Evolutionary conservation across 2,888 invertebrate species (phyloP).

Genomic region (Noctua janthe): DNA sequence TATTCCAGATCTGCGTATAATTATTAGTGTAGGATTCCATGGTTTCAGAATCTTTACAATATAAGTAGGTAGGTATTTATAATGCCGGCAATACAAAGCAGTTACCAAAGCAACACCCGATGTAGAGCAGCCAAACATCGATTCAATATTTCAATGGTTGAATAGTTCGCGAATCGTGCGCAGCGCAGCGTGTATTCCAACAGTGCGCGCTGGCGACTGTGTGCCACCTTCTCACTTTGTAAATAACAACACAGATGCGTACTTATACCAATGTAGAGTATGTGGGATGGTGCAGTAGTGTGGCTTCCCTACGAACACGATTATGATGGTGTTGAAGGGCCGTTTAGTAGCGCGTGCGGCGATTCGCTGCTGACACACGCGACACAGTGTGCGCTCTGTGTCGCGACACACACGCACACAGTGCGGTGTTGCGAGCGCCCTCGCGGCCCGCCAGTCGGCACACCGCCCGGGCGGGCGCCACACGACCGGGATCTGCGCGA

Average conservation of each 20-base stretch:
- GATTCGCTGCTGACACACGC: conserved; percentile 20
- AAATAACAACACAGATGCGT: conserved; percentile 54
- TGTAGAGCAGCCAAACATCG: conserved; percentile 76
- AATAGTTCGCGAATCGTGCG: conserved; percentile 67
- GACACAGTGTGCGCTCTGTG: conserved; percentile 64
- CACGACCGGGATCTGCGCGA: conserved; percentile 90
- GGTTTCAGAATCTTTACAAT: conserved; percentile 27
- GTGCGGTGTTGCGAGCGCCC: conserved; percentile 65
- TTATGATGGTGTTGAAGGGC: conserved; percentile 45
- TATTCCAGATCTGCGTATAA: neutral
- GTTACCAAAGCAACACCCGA: conserved; percentile 63
- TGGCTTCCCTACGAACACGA: conserved; percentile 55
- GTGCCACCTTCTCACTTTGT: conserved; percentile 44
- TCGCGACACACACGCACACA: conserved; percentile 51
- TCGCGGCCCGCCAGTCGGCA: conserved; percentile 84
- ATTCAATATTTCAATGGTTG: conserved; percentile 72
- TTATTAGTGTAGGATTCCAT: neutral
- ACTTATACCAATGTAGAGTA: conserved; percentile 29
- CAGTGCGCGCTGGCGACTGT: conserved; percentile 48
- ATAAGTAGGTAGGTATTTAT: conserved; percentile 36
- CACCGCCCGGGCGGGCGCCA: conserved; percentile 90
- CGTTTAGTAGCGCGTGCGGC: conserved; percentile 25
- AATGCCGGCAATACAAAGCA: conserved; percentile 50
- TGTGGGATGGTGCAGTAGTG: conserved; percentile 47
- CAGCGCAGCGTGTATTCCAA: conserved; percentile 70